Evolutionary conservation across 2,888 invertebrate genomes (phyloP), one percentile per base, ranked within the genome.

Genomic region (Didymodactylos carnosus): DNA sequence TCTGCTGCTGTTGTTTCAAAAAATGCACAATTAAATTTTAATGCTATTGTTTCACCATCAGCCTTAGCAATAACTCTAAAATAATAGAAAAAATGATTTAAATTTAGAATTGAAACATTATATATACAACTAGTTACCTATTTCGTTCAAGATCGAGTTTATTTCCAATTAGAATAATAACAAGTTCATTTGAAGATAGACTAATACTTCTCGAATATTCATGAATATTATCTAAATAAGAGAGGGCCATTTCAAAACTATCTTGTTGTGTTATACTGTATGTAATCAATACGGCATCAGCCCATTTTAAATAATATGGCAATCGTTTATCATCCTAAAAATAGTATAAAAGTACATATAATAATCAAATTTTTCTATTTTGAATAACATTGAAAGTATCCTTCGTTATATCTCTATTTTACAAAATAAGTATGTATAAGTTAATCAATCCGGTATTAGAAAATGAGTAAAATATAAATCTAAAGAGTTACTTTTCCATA

Each of bases 121-220:
- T n/a, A 8, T 23, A 14, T 11, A 23, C 23, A 49, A 16, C 11
- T 69, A 39, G 29, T 75, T 75, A 84, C 84, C 84, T 80, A 78
- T 84, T 84, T 78, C 84, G 77, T 77, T 85, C 85, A 76, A 85
- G 77, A 77, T 85, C 85, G 70, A 80, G 81, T 78, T 85, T 85
- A 78, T 84, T 85, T 39, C 84, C 85, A 0, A 84, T 79, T 19
- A 85, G 78, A n/a, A 82, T 80, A 8, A 83, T 77, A 62, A 62
- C 62, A 29, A 62, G 29, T 35, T 62, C 62, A 35, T 62, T 62
- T 16, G 35, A n/a, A n/a, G 62, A 62, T n/a, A 62, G 19, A n/a
- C 14, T 62, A 35, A 62, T 35, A 62, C 35, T 62, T 62, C n/a
- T 62, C 7, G 62, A 62, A 62, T 62, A 62, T n/a, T 10, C 35